These are phyloP conservation scores for Noctuana brunneofusca DNA, from an alignment of 2,888 invertebrate genomes.

Conservation along the genomic window DNA sequence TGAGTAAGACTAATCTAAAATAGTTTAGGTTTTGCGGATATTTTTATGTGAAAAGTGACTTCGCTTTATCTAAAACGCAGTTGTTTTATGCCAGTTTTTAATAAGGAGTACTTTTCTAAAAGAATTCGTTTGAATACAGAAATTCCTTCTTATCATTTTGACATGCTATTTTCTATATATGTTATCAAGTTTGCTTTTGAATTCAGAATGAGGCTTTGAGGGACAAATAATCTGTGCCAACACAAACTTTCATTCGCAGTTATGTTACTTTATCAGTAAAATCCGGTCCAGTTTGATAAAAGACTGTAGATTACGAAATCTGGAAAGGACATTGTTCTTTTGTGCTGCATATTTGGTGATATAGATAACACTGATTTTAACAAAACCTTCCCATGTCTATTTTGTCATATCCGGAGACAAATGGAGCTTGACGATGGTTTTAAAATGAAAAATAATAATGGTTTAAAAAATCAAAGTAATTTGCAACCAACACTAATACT, in stretches of 20 bases:
- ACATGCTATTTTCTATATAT: slow-evolving; percentile 3
- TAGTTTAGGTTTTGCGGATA: slow-evolving; percentile 5
- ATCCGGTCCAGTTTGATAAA: slow-evolving; percentile 29
- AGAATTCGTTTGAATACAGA: background rate
- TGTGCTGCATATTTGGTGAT: slow-evolving; percentile 2
- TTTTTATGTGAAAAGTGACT: slow-evolving; percentile 5
- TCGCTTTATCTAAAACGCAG: background rate
- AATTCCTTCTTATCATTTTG: slow-evolving; percentile 2
- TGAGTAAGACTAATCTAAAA: background rate
- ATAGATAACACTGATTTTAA: background rate
- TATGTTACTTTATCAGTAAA: slow-evolving; percentile 21
- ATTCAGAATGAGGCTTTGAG: slow-evolving; percentile 10
- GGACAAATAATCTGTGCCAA: slow-evolving; percentile 9
- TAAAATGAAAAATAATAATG: too few relatives aligned
- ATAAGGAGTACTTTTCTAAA: background rate
- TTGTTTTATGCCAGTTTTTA: too few relatives aligned
- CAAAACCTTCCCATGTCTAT: too few relatives aligned
- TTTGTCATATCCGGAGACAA: too few relatives aligned
- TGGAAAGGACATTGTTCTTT: slow-evolving; percentile 2
- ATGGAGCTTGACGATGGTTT: too few relatives aligned
- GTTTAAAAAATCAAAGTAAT: too few relatives aligned
- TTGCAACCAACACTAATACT: too few relatives aligned
- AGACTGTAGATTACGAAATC: background rate
- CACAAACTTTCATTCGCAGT: slow-evolving; percentile 1
- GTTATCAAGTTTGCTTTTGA: slow-evolving; percentile 18